Base-by-base conservation (phyloP, 2,113 vertebrate genomes). In the Alexandromys fortis region DNA sequence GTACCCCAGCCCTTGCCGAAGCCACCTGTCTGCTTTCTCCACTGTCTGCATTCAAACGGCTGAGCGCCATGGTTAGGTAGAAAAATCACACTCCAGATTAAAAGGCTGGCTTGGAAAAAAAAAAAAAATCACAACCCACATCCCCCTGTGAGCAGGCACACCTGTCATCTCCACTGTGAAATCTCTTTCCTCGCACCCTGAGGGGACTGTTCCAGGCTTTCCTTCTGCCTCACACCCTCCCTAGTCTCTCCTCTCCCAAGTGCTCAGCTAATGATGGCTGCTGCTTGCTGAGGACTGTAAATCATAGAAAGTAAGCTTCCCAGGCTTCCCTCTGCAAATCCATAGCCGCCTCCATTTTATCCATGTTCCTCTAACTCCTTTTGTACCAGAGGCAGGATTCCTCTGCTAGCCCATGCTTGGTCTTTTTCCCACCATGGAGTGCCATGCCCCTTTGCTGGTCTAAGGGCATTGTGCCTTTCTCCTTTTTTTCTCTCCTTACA, bases 51-150 rank as follows among this genome's bases (percentile, higher is more conserved):
- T 2, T 2, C 11, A 61, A 86, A 24, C 24, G 61, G 24, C 19
- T 77, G 67, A 91, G 14, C 8, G 86, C 52, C 58, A 1, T 45
- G 35, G 35, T 81, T 82, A 22, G n/a, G 13, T 73, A 94, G 75
- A 87, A 95, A 95, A 88, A 52, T 76, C 63, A 28, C 76, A 83
- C 13, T 24, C n/a, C 58, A 88, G 70, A 95, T 72, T 75, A 78
- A 90, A 14, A 21, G 19, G 30, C 91, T 91, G 52, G 83, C 76
- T 91, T 92, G 94, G 65, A 11, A 11, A 49, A 42, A 76, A 93
- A 81, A 67, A 67, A 38, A 6, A 33, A 65, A n/a, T 95, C 77
- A 67, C 70, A 91, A 42, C 42, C 4, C 1, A 55, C 78, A 45
- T 65, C 9, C 12, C 58, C 65, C 42, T 1, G 0, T 30, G 38